These are phyloP conservation scores for Phenganax subtilis DNA, from an alignment of 92 coral and sea anemone genomes.

Conservation along the genomic window DNA sequence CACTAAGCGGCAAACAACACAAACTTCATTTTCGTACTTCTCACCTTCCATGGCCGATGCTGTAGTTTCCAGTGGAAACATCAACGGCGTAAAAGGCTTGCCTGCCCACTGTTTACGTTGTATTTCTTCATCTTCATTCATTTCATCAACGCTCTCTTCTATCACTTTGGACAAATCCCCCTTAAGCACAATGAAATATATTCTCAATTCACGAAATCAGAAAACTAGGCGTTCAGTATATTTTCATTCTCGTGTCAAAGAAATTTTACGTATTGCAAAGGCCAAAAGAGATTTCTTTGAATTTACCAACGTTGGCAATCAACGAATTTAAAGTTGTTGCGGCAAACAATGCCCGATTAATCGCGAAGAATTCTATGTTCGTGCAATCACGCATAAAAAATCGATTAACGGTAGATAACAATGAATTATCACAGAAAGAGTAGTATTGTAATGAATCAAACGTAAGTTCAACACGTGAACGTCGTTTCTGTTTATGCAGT, in stretches of 20 bases:
- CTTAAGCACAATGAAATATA: conserved; percentile 31
- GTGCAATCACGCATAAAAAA: too few species aligned
- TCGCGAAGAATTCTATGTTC: too few species aligned
- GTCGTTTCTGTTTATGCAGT: not conserved
- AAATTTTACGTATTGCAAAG: too few species aligned
- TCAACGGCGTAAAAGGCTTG: conserved; percentile 73
- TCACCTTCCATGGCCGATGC: conserved; percentile 99
- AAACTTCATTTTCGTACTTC: not conserved
- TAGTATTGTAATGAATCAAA: too few species aligned
- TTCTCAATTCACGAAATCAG: not conserved
- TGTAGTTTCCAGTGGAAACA: conserved; percentile 80
- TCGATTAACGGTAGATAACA: too few species aligned
- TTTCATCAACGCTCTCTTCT: conserved; percentile 46
- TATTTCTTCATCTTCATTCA: conserved; percentile 44
- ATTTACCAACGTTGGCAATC: too few species aligned
- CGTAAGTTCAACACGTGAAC: not conserved
- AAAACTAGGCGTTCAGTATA: not conserved
- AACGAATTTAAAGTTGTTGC: too few species aligned
- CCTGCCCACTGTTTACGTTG: conserved; percentile 91
- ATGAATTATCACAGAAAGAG: too few species aligned
- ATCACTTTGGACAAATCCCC: conserved; percentile 65
- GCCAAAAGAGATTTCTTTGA: too few species aligned
- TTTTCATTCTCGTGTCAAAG: too few species aligned
- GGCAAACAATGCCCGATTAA: too few species aligned
- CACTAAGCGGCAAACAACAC: too few species aligned